A percentile compares a stretch with the other conserved stretches of the same genome.
Conservation (phyloP, 2,888 invertebrate genomes). For the Phortica magna region DNA sequence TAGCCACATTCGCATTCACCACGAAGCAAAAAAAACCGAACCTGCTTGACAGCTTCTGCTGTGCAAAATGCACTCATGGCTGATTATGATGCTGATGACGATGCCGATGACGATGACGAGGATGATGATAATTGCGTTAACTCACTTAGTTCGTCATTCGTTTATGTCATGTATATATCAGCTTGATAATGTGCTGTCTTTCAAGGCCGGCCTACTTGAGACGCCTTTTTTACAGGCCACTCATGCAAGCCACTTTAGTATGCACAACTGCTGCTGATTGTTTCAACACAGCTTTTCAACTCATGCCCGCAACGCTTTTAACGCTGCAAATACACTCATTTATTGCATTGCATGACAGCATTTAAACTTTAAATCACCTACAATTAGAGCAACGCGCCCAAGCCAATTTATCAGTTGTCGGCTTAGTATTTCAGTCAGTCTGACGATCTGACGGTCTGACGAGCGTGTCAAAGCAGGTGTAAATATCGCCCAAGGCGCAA, state of each 20-base stretch:
- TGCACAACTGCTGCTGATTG: constrained; percentile 48
- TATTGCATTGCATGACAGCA: constrained; percentile 43
- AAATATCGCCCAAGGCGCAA: constrained; percentile 19
- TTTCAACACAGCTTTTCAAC: constrained; percentile 26
- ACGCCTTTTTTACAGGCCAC: not conserved
- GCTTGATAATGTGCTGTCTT: not conserved
- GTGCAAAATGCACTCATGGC: not conserved
- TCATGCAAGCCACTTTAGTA: constrained; percentile 7
- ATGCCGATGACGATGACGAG: constrained; percentile 9
- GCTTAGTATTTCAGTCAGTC: not conserved
- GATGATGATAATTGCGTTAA: constrained; percentile 42
- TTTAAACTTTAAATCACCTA: constrained; percentile 29
- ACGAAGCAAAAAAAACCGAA: not conserved
- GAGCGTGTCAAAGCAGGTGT: not conserved
- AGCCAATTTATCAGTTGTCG: constrained; percentile 66
- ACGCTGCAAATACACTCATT: not conserved
- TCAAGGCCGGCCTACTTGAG: constrained; percentile 15
- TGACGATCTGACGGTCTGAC: not conserved
- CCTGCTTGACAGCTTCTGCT: constrained; percentile 15
- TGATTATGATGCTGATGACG: constrained; percentile 13
- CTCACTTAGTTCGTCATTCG: constrained; percentile 42
- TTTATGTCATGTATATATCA: not conserved
- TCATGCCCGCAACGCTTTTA: constrained; percentile 36
- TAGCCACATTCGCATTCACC: constrained; percentile 55
- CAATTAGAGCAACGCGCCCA: constrained; percentile 38